These are phyloP conservation scores for Liparis tanakae DNA, from an alignment of 2,797 vertebrate species.

Conservation along the genomic window DNA sequence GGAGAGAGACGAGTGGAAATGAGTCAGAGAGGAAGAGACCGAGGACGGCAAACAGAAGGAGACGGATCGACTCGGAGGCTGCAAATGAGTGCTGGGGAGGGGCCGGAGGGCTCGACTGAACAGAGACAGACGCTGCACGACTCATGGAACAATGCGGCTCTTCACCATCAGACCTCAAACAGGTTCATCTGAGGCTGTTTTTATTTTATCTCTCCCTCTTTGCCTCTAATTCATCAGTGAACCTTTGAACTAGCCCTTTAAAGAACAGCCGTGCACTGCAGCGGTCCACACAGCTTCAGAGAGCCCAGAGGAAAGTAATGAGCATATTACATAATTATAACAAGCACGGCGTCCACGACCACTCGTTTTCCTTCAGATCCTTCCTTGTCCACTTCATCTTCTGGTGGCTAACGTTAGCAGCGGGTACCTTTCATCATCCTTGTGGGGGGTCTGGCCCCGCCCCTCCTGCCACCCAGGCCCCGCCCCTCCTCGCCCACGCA, in stretches of 20 bases:
- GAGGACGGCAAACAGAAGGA: slow-evolving; percentile 64
- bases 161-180: slow-evolving; percentile 24
- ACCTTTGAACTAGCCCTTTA: not conserved
- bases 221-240: not conserved
- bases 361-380: not conserved
- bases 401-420: not conserved
- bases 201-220: not conserved
- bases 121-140: slow-evolving; percentile 43
- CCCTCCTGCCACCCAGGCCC: slow-evolving; percentile 54
- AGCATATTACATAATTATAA: too few relatives aligned
- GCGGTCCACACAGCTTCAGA: not conserved
- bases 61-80: slow-evolving; percentile 59
- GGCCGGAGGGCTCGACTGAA: slow-evolving; percentile 35
- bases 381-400: not conserved
- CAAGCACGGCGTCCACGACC: too few relatives aligned
- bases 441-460: slow-evolving; percentile 27
- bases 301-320: too few relatives aligned
- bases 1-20: slow-evolving; percentile 52
- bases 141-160: slow-evolving; percentile 21
- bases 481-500: slow-evolving; percentile 4
- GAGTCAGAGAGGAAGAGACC: slow-evolving; percentile 59
- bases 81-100: slow-evolving; percentile 52
- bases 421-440: not conserved
- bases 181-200: not conserved
- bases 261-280: not conserved